Conservation (phyloP, 2,113 vertebrate genomes). For the Ceyx cyanopectus region DNA sequence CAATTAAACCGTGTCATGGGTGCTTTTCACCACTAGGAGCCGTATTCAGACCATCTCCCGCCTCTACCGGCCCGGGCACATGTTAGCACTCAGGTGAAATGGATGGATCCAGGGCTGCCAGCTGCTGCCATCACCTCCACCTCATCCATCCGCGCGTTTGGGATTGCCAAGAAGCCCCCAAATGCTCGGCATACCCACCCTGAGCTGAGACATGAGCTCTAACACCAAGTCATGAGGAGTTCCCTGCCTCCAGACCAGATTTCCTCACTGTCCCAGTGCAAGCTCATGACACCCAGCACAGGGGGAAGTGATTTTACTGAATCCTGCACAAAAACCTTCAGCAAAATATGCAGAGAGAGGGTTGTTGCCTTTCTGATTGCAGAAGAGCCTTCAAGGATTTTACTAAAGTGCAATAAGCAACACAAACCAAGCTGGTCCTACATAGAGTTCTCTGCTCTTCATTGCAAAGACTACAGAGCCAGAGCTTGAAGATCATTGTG, state of each 20-base stretch:
- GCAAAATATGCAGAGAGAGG: not conserved
- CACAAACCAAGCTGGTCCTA: not conserved
- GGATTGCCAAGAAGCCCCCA: not conserved
- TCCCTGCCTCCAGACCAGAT: not conserved
- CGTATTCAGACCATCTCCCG: slow-evolving; percentile 45
- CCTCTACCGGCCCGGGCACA: not conserved
- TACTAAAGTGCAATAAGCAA: not conserved
- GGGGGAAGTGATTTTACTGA: not conserved
- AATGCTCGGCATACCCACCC: not conserved
- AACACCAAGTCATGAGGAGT: not conserved
- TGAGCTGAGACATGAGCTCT: not conserved
- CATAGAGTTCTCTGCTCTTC: not conserved
- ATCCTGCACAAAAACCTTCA: not conserved
- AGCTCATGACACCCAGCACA: not conserved
- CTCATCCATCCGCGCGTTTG: not conserved
- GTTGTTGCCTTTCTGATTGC: not conserved
- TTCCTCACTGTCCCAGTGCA: not conserved
- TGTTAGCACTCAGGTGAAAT: not conserved
- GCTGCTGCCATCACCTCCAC: not conserved
- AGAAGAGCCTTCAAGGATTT: not conserved
- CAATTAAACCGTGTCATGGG: not conserved
- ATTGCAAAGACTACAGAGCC: not conserved
- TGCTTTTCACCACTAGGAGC: slow-evolving; percentile 64
- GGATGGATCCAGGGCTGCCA: not conserved
- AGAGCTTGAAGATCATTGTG: not conserved